phyloP scores from a whole-genome alignment of 2,113 vertebrate genomes.

The Thymallus thymallus region DNA sequence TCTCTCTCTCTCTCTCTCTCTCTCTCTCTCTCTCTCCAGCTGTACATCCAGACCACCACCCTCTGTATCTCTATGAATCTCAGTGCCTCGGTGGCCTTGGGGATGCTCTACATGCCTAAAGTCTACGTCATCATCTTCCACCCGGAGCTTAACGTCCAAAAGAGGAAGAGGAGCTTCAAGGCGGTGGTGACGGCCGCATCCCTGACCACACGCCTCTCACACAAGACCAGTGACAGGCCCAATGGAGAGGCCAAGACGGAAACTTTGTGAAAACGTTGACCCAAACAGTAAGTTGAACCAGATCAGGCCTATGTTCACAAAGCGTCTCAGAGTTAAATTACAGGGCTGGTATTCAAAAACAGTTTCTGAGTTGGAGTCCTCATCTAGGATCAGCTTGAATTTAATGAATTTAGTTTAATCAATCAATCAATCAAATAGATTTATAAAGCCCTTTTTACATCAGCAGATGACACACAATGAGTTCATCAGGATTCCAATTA shows the following conservation, averaged over 20 bases:
- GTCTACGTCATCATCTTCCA: constrained; percentile 99
- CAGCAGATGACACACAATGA: too few species aligned
- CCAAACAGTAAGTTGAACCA: constrained; percentile 85
- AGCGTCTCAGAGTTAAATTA: too few species aligned
- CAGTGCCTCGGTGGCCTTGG: constrained; percentile 94
- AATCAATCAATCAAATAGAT: too few species aligned
- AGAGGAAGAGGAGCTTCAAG: constrained; percentile 94
- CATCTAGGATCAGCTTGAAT: too few species aligned
- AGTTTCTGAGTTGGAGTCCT: too few species aligned
- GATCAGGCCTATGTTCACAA: too few species aligned
- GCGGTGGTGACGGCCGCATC: constrained; percentile 93
- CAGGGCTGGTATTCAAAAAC: too few species aligned
- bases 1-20: neutral
- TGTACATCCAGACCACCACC: constrained; percentile 97
- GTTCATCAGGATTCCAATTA: too few species aligned
- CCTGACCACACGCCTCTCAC: constrained; percentile 92
- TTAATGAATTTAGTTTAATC: too few species aligned
- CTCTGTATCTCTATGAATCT: constrained; percentile 98
- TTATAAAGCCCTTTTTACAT: too few species aligned
- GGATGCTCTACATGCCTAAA: constrained; percentile 98
- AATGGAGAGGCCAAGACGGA: constrained; percentile 97
- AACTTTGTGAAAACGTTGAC: constrained; percentile 91
- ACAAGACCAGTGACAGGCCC: constrained; percentile 92
- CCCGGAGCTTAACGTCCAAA: constrained; percentile 95
- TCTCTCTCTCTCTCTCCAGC: constrained; percentile 68